Conservation (phyloP, 1,140 invertebrate species). For the Drosophila nebulosa region DNA sequence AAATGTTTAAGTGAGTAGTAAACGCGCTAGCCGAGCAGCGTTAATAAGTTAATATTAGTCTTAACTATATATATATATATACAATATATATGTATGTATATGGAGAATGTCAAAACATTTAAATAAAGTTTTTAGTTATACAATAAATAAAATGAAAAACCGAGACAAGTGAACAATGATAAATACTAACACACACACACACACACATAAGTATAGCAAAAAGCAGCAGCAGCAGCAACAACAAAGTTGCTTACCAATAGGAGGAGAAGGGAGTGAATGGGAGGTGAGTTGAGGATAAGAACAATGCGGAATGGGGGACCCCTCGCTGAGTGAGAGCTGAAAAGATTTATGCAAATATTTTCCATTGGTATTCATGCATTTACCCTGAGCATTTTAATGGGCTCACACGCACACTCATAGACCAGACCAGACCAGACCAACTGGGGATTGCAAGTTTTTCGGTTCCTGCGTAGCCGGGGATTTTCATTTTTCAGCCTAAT, state of each 20-base stretch:
- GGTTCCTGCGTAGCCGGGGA: constrained; percentile 20
- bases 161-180: constrained; percentile 42
- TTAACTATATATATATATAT: constrained; percentile 39
- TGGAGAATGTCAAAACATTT: constrained; percentile 57
- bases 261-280: background rate
- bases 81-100: constrained; percentile 51
- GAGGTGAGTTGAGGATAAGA: background rate
- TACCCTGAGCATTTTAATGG: constrained; percentile 64
- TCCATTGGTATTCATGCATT: constrained; percentile 65
- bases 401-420: constrained; percentile 48
- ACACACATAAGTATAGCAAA: background rate
- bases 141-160: constrained; percentile 20
- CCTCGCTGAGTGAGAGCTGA: constrained; percentile 35
- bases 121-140: constrained; percentile 78
- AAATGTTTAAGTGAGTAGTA: constrained; percentile 64
- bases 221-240: background rate
- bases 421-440: constrained; percentile 27
- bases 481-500: constrained; percentile 78
- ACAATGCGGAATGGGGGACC: background rate
- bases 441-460: constrained; percentile 44
- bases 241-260: constrained; percentile 2
- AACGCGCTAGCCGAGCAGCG: constrained; percentile 50
- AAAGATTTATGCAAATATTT: constrained; percentile 78
- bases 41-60: constrained; percentile 50
- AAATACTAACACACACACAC: constrained; percentile 35